A percentile compares a stretch with the other conserved stretches of the same genome.
These are phyloP conservation scores for Drosophila limbata DNA, from an alignment of 2,888 invertebrate genomes.

Conservation along the genomic window DNA sequence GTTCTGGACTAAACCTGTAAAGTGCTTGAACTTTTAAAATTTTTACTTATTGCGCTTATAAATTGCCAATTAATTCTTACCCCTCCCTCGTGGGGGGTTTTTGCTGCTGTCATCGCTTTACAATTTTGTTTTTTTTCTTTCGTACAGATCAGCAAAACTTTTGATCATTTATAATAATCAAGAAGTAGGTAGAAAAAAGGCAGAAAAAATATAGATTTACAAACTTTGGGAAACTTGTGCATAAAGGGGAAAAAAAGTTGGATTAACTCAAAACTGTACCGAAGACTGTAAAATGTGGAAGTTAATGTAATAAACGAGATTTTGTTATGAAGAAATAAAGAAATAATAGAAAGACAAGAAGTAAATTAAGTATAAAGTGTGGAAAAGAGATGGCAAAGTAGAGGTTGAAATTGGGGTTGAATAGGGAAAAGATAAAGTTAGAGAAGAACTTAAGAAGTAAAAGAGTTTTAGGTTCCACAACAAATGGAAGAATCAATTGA, in stretches of 20 bases:
- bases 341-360: neutral
- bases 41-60: conserved; percentile 43
- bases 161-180: conserved; percentile 10
- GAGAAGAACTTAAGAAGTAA: neutral
- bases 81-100: conserved; percentile 9
- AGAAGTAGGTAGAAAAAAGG: neutral
- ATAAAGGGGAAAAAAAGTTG: neutral
- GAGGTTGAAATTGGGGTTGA: neutral
- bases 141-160: conserved; percentile 29
- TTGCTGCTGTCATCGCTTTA: conserved; percentile 28
- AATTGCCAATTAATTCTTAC: conserved; percentile 48
- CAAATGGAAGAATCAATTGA: neutral
- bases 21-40: conserved; percentile 66
- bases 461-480: neutral
- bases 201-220: neutral
- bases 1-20: conserved; percentile 59
- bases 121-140: conserved; percentile 18
- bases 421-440: neutral
- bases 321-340: neutral
- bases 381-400: neutral
- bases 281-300: neutral
- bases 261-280: neutral
- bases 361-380: neutral
- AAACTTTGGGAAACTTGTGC: neutral
- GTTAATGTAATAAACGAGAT: neutral